Evolutionary conservation across 2,797 vertebrate genomes (phyloP).

Genomic region (Acridotheres tristis): DNA sequence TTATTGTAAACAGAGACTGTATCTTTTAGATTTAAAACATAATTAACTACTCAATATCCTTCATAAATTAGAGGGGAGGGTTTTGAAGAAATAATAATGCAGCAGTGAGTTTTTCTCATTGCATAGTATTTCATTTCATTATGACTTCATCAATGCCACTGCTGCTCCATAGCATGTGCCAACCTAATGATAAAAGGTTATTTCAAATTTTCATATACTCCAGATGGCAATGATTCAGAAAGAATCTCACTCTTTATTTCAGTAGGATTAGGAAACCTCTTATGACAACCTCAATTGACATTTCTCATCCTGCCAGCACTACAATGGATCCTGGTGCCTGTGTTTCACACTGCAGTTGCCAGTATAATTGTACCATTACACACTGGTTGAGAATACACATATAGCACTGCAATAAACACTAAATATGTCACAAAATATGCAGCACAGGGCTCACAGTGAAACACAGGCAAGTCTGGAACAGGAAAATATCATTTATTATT

Average conservation of each 20-base stretch:
- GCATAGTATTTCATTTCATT: background rate
- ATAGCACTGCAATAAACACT: background rate
- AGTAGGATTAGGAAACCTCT: slow-evolving; percentile 63
- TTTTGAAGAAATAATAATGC: background rate
- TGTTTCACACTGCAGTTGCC: background rate
- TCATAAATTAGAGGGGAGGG: background rate
- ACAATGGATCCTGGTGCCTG: background rate
- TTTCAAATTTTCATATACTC: slow-evolving; percentile 52
- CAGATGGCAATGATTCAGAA: slow-evolving; percentile 59
- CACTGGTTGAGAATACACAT: slow-evolving; percentile 9
- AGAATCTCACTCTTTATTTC: slow-evolving; percentile 36
- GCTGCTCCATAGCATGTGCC: slow-evolving; percentile 7
- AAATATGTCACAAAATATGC: slow-evolving; percentile 11
- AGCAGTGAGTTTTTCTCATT: background rate
- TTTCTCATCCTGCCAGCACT: slow-evolving; percentile 63
- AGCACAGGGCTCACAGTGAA: background rate
- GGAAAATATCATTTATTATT: background rate
- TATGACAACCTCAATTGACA: slow-evolving; percentile 29
- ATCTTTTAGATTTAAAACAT: background rate
- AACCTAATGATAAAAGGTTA: slow-evolving; percentile 46
- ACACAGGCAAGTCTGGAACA: background rate
- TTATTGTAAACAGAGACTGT: background rate
- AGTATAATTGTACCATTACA: slow-evolving; percentile 13
- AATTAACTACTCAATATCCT: background rate
- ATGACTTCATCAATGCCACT: slow-evolving; percentile 33